Conservation (phyloP, 2,113 vertebrate genomes). For the Tetrao urogallus region DNA sequence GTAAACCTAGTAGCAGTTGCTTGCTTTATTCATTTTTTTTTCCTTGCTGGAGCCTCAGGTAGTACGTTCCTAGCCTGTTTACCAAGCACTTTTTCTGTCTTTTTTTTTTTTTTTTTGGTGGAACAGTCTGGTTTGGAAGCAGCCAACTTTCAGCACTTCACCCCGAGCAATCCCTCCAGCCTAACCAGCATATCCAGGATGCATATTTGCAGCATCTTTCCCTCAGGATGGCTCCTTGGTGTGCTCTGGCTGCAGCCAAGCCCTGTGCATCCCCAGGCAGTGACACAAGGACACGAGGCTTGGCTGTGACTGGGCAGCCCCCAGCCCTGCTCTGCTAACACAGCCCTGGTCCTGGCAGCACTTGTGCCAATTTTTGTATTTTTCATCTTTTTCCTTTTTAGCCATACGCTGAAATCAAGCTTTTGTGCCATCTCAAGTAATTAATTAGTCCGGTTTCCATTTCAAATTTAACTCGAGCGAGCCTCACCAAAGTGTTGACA, state of each 20-base stretch:
- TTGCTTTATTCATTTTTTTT: background rate
- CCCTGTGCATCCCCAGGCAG: accelerated
- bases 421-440: conserved; percentile 1
- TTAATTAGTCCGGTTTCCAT: conserved; percentile 40
- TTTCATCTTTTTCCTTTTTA: background rate
- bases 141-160: background rate
- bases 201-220: background rate
- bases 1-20: background rate
- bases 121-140: background rate
- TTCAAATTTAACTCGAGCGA: background rate
- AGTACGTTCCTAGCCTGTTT: background rate
- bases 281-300: background rate
- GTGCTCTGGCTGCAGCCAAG: background rate
- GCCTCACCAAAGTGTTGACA: conserved; percentile 19
- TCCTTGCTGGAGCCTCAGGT: background rate
- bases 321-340: background rate
- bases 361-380: accelerated
- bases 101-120: background rate
- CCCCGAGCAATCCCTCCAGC: accelerated
- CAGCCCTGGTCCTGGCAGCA: background rate
- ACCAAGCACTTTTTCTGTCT: background rate
- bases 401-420: background rate
- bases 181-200: background rate
- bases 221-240: background rate
- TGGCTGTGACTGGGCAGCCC: accelerated